Base-by-base conservation (phyloP, 2,888 invertebrate species). In the Harpagoxenus sublaevis region DNA sequence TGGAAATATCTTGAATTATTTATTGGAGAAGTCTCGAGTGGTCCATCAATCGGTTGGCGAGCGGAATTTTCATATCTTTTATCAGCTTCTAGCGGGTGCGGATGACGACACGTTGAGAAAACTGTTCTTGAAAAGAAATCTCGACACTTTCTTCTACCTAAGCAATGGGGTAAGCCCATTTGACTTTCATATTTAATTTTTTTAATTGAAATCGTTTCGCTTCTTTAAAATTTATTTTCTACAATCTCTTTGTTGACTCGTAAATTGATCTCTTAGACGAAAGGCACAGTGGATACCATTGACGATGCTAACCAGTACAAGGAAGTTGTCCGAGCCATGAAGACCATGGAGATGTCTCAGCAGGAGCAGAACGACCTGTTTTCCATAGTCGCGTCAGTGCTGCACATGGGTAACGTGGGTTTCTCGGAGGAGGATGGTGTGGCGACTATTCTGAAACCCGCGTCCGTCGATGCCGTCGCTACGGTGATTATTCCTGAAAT, bases 51-150 rank as follows among this genome's bases (percentile, higher is more conserved):
- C 97, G 91, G 92, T 95, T 0, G 98, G 98, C 0, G 99, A 99
- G 95, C 96, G 98, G 87, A 99, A 98, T 95, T 99, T 98, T 96
- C 99, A 99, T 93, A 97, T 99, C 81, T 99, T 99, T 95, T 98
- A 99, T 95, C 98, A 99, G 94, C 95, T 99, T 75, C 94, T 99
- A 85, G 96, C 97, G 4, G 98, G 98, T 9, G 97, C 97, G 0
- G 97, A 96, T 87, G 97, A 97, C 39, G 96, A 96, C 0, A 95
- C 97, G 87, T 93, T 98, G 89, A 95, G 96, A 71, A 96, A 96
- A 74, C 95, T 98, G 83, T 96, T 96, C 75, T 96, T 99, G 77
- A 97, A 97, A 79, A 96, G 97, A 86, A 96, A 97, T 84, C 96
- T 97, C 8, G 96, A 97, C 73, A 96, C 96, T 2, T 98, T 98